Evolutionary conservation across 2,113 vertebrate species (phyloP).

Genomic region (Reinhardtius hippoglossoides): DNA sequence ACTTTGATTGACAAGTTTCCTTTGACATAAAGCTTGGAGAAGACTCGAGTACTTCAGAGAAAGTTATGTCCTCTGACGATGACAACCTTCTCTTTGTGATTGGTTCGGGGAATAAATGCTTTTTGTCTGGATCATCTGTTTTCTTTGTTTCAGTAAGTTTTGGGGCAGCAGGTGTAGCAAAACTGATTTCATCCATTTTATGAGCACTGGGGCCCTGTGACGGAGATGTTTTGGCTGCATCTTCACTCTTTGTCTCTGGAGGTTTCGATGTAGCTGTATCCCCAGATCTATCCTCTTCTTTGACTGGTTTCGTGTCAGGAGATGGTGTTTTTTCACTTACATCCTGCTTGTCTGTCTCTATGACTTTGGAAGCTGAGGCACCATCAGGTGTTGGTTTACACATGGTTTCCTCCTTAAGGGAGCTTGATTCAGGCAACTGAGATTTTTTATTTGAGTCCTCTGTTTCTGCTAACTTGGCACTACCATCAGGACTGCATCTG

Average conservation of each 20-base stretch:
- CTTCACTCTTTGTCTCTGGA: conserved; percentile 43
- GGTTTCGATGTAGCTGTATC: conserved; percentile 16
- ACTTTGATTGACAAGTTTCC: conserved; percentile 20
- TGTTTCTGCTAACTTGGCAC: conserved; percentile 50
- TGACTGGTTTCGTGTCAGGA: conserved; percentile 38
- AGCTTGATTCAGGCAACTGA: conserved; percentile 35
- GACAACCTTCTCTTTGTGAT: conserved; percentile 44
- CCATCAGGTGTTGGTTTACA: conserved; percentile 40
- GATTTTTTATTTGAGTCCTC: conserved; percentile 66
- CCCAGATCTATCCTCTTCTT: conserved; percentile 20
- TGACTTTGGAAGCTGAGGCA: conserved; percentile 22
- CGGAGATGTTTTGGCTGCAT: conserved; percentile 9
- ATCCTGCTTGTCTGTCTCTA: conserved; percentile 27
- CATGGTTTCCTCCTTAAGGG: conserved; percentile 27
- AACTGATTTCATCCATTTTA: conserved; percentile 14
- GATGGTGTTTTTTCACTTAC: conserved; percentile 25
- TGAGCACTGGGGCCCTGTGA: conserved; percentile 14
- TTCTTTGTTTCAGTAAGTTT: conserved; percentile 35
- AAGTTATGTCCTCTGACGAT: conserved; percentile 13
- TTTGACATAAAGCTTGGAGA: conserved; percentile 24
- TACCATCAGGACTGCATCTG: conserved; percentile 57
- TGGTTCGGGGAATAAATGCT: conserved; percentile 27
- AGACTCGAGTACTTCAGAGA: conserved; percentile 25
- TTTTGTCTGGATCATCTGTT: conserved; percentile 32
- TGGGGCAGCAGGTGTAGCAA: conserved; percentile 2